Percentiles rank a stretch among this genome's conserved stretches.
Evolutionary conservation across 1,140 invertebrate genomes (phyloP).

Genomic region (Ooceraea biroi): DNA sequence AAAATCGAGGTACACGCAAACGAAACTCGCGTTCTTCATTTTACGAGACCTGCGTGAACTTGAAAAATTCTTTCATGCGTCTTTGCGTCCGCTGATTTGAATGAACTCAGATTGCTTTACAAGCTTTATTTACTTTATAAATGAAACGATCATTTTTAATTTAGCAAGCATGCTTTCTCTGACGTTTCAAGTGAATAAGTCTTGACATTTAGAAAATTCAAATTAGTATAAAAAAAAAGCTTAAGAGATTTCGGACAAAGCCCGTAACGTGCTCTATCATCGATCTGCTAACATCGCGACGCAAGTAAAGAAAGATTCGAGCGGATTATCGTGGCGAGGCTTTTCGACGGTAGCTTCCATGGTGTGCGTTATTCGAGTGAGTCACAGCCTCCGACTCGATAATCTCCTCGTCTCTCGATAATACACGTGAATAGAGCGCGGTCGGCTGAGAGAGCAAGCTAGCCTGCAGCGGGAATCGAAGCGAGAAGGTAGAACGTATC

Average conservation of each 20-base stretch:
- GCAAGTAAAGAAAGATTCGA: slow-evolving; percentile 24
- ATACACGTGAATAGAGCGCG: slow-evolving; percentile 66
- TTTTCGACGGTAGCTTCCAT: slow-evolving; percentile 55
- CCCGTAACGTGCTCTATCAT: not conserved
- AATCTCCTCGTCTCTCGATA: slow-evolving; percentile 66
- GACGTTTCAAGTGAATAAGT: too few relatives aligned
- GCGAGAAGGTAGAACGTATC: slow-evolving; percentile 50
- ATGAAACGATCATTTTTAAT: too few relatives aligned
- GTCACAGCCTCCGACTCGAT: slow-evolving; percentile 67
- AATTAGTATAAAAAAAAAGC: too few relatives aligned
- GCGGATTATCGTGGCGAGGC: slow-evolving; percentile 65
- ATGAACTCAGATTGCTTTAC: too few relatives aligned
- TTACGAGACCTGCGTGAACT: not conserved
- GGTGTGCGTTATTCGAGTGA: slow-evolving; percentile 56
- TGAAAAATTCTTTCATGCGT: not conserved
- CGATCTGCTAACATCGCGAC: slow-evolving; percentile 47
- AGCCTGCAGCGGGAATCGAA: slow-evolving; percentile 11
- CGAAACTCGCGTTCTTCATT: not conserved
- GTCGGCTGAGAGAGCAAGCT: slow-evolving; percentile 37
- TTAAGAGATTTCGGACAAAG: not conserved
- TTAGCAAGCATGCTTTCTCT: too few relatives aligned
- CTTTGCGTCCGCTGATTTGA: too few relatives aligned
- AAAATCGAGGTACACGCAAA: not conserved
- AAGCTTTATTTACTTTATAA: too few relatives aligned
- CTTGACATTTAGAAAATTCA: not conserved